A percentile compares a stretch with the other conserved stretches of the same genome.
These are phyloP conservation scores for Sebastes minor DNA, from an alignment of 2,797 vertebrate genomes.

Conservation along the genomic window DNA sequence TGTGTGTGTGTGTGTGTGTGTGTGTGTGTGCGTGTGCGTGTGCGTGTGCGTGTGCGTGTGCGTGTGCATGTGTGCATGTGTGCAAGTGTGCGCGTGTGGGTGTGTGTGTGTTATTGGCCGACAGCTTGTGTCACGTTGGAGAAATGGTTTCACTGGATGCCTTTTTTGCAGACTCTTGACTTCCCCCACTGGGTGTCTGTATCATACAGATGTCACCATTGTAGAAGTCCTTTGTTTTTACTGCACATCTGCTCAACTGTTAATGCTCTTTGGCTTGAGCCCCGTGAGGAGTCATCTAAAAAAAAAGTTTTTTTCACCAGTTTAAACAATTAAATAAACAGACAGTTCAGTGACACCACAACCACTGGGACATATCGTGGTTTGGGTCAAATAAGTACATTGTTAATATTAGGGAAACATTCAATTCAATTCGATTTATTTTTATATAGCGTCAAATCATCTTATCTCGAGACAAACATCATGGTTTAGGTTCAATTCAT, in stretches of 20 bases:
- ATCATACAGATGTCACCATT: conserved; percentile 25
- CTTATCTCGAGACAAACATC: not conserved
- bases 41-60: not conserved
- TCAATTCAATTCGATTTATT: too few species aligned
- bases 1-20: not conserved
- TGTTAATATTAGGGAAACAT: not conserved
- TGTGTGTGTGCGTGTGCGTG: not conserved
- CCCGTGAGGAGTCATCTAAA: not conserved
- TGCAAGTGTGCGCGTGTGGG: not conserved
- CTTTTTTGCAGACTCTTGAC: conserved; percentile 14
- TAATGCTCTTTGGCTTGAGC: not conserved
- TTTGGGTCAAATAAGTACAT: not conserved
- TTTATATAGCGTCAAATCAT: too few species aligned
- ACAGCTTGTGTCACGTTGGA: conserved; percentile 20
- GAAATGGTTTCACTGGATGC: not conserved
- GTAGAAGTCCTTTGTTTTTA: not conserved
- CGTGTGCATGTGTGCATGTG: not conserved
- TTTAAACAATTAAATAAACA: not conserved
- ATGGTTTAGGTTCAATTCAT: too few species aligned
- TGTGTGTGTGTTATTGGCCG: not conserved
- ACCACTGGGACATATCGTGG: not conserved
- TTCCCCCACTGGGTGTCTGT: not conserved
- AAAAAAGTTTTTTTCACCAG: not conserved
- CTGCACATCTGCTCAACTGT: not conserved
- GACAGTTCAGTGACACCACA: not conserved